Conservation (phyloP, 2,113 vertebrate species). For the Protomyctophum bolini region DNA sequence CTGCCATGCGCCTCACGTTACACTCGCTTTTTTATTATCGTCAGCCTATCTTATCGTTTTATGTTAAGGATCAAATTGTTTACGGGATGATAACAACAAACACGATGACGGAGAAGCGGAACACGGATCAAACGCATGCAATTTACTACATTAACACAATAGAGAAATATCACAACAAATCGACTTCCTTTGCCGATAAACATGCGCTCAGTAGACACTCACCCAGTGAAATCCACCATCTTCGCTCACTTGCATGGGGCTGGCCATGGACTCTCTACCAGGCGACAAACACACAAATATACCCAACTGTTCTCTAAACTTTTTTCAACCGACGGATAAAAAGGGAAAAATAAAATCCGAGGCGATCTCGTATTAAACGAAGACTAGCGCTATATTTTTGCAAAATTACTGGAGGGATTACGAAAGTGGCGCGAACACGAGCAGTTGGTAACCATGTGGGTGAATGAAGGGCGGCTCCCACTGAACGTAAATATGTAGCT, state of each 20-base stretch:
- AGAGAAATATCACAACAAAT: constrained; percentile 42
- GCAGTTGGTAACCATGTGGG: constrained; percentile 90
- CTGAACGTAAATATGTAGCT: constrained; percentile 97
- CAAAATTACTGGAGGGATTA: constrained; percentile 62
- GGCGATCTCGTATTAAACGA: constrained; percentile 23
- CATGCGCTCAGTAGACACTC: constrained; percentile 78
- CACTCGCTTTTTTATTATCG: constrained; percentile 73
- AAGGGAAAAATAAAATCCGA: constrained; percentile 30
- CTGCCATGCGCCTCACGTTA: constrained; percentile 84
- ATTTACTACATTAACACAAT: background rate
- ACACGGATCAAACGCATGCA: background rate
- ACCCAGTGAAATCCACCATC: constrained; percentile 83
- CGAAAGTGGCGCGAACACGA: constrained; percentile 91
- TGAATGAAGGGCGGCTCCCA: constrained; percentile 98
- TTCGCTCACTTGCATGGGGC: constrained; percentile 79
- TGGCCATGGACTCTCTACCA: constrained; percentile 59
- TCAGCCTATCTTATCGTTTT: constrained; percentile 27
- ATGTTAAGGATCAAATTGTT: background rate
- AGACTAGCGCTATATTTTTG: constrained; percentile 25
- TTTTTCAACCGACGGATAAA: constrained; percentile 46
- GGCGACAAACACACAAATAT: constrained; percentile 66
- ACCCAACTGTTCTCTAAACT: constrained; percentile 70
- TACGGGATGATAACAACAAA: background rate
- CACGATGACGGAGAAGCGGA: background rate
- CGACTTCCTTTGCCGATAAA: constrained; percentile 76